Percentiles rank a stretch among this genome's conserved stretches.
These are phyloP conservation scores for Pemphredon lugubris DNA, from an alignment of 2,888 invertebrate genomes.

Conservation along the genomic window DNA sequence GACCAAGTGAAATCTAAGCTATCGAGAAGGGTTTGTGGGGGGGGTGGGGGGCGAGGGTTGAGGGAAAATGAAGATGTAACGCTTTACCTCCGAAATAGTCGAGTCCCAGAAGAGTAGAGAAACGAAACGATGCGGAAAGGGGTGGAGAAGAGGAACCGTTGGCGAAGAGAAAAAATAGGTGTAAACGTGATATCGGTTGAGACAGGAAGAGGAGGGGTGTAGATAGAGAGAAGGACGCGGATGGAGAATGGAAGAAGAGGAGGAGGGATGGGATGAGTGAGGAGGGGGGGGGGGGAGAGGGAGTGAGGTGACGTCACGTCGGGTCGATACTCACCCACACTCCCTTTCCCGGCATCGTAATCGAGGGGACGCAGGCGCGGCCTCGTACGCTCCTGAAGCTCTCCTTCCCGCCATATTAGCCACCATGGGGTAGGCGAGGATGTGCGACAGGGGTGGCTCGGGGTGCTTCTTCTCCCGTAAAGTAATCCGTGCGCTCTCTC, in stretches of 20 bases:
- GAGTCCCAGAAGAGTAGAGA: too few species aligned
- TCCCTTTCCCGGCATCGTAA: constrained; percentile 36
- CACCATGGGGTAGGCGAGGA: constrained; percentile 79
- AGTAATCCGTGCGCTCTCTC: constrained; percentile 78
- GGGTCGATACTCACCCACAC: constrained; percentile 78
- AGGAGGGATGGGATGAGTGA: background rate
- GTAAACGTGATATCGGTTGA: too few species aligned
- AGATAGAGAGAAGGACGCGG: background rate
- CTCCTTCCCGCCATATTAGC: constrained; percentile 78
- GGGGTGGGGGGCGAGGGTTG: too few species aligned
- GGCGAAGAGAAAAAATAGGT: too few species aligned
- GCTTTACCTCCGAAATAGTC: too few species aligned
- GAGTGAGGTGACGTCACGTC: constrained; percentile 71
- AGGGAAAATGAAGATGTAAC: too few species aligned
- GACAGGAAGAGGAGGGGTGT: too few species aligned
- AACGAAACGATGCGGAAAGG: background rate
- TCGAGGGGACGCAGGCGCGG: constrained; percentile 56
- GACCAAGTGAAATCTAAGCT: background rate
- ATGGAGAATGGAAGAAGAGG: background rate
- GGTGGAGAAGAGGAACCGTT: background rate
- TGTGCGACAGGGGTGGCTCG: constrained; percentile 88
- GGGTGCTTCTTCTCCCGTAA: constrained; percentile 87
- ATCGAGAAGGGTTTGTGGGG: background rate
- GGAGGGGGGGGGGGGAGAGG: background rate
- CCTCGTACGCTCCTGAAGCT: constrained; percentile 64